Conservation (phyloP, 2,113 vertebrate species). For the Paedocypris sp. region DNA sequence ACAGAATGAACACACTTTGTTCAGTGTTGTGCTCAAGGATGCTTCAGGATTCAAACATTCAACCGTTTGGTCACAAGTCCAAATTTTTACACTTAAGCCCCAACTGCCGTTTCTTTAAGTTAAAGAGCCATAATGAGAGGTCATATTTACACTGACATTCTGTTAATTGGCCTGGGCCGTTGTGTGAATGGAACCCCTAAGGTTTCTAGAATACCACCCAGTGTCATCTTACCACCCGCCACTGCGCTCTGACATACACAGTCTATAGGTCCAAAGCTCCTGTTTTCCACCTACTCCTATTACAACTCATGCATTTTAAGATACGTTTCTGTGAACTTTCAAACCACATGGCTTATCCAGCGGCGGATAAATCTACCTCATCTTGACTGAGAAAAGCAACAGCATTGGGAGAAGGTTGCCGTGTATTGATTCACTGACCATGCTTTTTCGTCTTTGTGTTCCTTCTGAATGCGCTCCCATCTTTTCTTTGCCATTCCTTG, state of each 20-base stretch:
- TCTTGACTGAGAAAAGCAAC: not conserved
- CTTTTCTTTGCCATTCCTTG: conserved; percentile 20
- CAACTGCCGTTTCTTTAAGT: too few relatives aligned
- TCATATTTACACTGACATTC: conserved; percentile 40
- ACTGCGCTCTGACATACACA: not conserved
- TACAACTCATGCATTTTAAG: not conserved
- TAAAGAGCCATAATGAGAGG: conserved; percentile 37
- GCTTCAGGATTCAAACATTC: too few relatives aligned
- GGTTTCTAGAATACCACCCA: conserved; percentile 31
- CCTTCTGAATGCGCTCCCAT: not conserved
- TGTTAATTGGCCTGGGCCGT: conserved; percentile 39
- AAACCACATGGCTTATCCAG: not conserved
- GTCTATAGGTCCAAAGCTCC: not conserved
- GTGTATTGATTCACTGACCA: conserved; percentile 6
- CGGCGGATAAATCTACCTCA: conserved; percentile 15
- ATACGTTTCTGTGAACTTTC: not conserved
- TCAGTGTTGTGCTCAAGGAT: too few relatives aligned
- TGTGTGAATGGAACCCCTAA: conserved; percentile 28
- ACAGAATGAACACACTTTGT: too few relatives aligned
- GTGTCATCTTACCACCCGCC: conserved; percentile 1
- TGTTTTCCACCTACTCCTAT: not conserved
- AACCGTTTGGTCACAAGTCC: too few relatives aligned
- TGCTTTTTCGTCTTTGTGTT: conserved; percentile 21
- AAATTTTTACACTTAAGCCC: too few relatives aligned
- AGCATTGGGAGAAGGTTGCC: conserved; percentile 8